Base-by-base conservation (phyloP, 2,888 invertebrate species). In the Dorcus hopei region DNA sequence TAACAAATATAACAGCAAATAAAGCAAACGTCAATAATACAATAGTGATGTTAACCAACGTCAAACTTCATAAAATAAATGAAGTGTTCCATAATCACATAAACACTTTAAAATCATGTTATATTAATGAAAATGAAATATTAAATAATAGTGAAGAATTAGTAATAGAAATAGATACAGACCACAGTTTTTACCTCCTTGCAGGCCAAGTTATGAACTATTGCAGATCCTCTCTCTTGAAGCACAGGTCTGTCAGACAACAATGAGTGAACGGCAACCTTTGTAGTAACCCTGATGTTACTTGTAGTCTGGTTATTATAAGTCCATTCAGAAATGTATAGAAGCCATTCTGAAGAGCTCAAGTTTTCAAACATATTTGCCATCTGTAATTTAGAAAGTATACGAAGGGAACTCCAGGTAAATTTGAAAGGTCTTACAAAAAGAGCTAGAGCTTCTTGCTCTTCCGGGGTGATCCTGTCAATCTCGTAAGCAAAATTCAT, bases 131-230 rank as follows among this genome's bases (percentile, higher is more conserved):
- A 52, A 54, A 52, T 41, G 38, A 39, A 49, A 49, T 19, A 9
- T 52, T 57, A 52, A 61, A 59, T 33, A 33, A 33, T 4, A 41
- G 9, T 41, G n/a, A 16, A 19, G 9, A 19, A 41, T 9, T 42
- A 6, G 49, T 54, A 45, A 39, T 53, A 62, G 66, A 62, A 67
- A 68, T 73, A 74, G 86, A 88, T 89, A 91, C 93, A 85, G 88
- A 94, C 94, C 91, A 95, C 94, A 79, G 94, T 92, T 87, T 94
- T 95, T 85, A 95, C 94, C 89, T 95, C 95, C 89, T 94, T 95
- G 84, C 91, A 89, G 77, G 93, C 93, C 71, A 95, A 83, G 81
- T 95, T 95, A 82, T 93, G 89, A 69, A 95, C 86, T 65, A 95
- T 89, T 69, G 93, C 93, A 1, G 92, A 86, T 63, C 95, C 95